A percentile compares a stretch with the other conserved stretches of the same genome.
These are phyloP conservation scores for Hyaena hyaena DNA, from an alignment of 2,113 vertebrate genomes.

Conservation along the genomic window DNA sequence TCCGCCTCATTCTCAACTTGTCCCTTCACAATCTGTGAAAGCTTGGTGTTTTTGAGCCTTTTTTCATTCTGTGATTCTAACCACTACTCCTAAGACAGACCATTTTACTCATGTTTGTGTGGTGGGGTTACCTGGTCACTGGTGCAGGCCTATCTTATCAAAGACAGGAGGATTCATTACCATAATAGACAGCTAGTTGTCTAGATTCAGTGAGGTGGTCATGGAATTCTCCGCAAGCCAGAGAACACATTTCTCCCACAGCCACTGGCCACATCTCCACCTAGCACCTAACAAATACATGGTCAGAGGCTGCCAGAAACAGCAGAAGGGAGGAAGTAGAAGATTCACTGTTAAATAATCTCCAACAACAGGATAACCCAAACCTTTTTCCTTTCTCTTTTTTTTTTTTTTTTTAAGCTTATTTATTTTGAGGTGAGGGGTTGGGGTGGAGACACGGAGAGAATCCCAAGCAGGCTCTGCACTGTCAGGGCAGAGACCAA, in stretches of 20 bases:
- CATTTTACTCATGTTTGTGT: neutral
- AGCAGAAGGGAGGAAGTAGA: neutral
- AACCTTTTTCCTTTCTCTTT: too few species aligned
- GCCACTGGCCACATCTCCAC: neutral
- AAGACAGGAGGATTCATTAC: neutral
- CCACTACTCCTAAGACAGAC: neutral
- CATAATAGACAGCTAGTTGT: neutral
- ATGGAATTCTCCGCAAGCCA: fast-evolving
- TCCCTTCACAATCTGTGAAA: neutral
- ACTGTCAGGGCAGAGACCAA: too few species aligned
- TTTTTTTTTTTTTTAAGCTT: too few species aligned
- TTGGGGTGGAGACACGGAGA: too few species aligned
- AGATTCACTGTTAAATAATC: neutral
- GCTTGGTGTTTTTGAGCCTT: neutral
- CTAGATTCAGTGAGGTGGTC: neutral
- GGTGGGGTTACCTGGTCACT: neutral
- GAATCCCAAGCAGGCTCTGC: too few species aligned
- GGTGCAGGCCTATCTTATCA: neutral
- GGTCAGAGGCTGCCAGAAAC: neutral
- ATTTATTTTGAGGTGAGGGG: too few species aligned
- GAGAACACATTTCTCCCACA: neutral
- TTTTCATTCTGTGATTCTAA: neutral
- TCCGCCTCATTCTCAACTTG: neutral
- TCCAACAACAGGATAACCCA: neutral
- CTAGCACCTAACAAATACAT: neutral